Conservation (phyloP, 2,113 vertebrate species). For the Malurus elegans region DNA sequence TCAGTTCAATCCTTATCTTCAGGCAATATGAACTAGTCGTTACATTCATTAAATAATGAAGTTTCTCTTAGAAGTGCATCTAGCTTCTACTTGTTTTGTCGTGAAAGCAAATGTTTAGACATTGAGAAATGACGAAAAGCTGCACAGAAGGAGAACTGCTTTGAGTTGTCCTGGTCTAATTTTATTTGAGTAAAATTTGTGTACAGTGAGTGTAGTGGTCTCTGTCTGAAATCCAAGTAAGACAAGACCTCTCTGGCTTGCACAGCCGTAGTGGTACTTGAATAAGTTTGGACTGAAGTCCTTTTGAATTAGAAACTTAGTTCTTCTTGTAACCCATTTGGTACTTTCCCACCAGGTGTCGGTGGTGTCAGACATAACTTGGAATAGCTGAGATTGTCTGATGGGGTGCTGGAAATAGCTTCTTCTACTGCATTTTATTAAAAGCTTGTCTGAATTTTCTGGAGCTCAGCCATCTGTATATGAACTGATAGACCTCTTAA, state of each 20-base stretch:
- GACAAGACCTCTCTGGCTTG: not conserved
- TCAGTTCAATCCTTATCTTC: not conserved
- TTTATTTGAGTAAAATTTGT: not conserved
- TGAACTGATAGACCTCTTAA: not conserved
- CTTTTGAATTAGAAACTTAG: not conserved
- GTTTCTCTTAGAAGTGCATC: not conserved
- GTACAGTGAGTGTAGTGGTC: not conserved
- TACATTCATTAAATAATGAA: not conserved
- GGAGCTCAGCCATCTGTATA: not conserved
- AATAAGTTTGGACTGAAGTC: not conserved
- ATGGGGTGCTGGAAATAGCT: not conserved
- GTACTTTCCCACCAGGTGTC: not conserved
- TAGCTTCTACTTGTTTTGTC: not conserved
- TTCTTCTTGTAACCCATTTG: not conserved
- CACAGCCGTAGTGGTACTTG: rapidly evolving
- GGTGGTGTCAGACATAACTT: not conserved
- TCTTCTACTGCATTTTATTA: not conserved
- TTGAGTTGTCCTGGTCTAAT: not conserved
- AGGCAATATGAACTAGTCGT: not conserved
- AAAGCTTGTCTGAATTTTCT: not conserved
- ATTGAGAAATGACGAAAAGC: not conserved
- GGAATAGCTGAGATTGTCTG: not conserved
- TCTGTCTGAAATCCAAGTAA: not conserved
- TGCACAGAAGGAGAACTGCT: not conserved
- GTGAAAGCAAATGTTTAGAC: not conserved